phyloP scores from a whole-genome alignment of 2,888 invertebrate species.

The Drosophila nr. fundita region DNA sequence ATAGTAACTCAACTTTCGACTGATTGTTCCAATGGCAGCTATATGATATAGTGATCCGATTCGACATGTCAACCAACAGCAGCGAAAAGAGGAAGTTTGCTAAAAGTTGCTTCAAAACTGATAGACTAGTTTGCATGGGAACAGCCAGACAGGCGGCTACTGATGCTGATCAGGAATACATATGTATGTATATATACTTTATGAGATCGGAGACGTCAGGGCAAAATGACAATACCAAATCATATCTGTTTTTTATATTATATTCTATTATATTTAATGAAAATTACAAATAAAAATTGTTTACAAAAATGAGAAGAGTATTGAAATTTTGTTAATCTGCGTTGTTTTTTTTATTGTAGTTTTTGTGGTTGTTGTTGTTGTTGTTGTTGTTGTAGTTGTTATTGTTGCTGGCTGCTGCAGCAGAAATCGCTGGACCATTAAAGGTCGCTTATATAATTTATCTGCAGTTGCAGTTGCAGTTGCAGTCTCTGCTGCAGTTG shows the following conservation, averaged over 20 bases:
- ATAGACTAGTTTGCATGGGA: neutral
- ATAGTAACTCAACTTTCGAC: too few species aligned
- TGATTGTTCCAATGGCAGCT: neutral
- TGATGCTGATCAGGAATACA: neutral
- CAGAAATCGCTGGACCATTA: conserved; percentile 82
- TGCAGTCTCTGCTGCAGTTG: conserved; percentile 4
- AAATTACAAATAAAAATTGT: neutral
- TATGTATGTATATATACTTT: neutral
- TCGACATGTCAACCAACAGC: too few species aligned
- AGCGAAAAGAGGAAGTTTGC: too few species aligned
- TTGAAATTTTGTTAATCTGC: conserved; percentile 15
- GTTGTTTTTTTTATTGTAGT: conserved; percentile 13
- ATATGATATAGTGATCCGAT: neutral
- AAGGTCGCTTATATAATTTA: conserved; percentile 82
- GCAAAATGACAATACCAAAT: too few species aligned
- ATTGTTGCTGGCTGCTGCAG: conserved; percentile 46
- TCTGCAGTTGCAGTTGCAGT: conserved; percentile 55
- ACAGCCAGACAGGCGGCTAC: too few species aligned
- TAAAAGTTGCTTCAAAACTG: too few species aligned
- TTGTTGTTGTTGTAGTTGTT: conserved; percentile 16
- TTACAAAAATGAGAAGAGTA: conserved; percentile 11
- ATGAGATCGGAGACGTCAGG: neutral
- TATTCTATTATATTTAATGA: neutral
- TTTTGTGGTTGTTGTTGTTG: conserved; percentile 4
- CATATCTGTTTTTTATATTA: too few species aligned